Evolutionary conservation across 2,113 vertebrate species (phyloP).

Genomic region (Ochotona princeps): DNA sequence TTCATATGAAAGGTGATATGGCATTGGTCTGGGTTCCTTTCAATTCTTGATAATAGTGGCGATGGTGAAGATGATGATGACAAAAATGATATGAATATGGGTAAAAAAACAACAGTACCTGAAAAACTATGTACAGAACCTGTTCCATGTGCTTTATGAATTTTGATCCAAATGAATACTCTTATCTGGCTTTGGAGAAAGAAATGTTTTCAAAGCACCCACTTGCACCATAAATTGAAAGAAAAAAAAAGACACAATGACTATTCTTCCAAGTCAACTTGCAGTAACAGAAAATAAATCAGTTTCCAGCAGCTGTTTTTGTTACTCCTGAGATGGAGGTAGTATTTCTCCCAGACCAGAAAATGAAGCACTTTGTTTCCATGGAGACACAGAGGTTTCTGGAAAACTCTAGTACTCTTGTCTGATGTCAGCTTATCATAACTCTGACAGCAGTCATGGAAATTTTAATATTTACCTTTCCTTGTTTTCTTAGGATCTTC

Average conservation of each 20-base stretch:
- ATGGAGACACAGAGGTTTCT: slow-evolving; percentile 24
- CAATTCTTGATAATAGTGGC: not conserved
- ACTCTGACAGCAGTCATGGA: not conserved
- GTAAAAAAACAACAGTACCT: not conserved
- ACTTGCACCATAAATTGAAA: not conserved
- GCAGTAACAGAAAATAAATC: slow-evolving; percentile 38
- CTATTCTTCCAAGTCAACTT: slow-evolving; percentile 38
- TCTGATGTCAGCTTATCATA: slow-evolving; percentile 19
- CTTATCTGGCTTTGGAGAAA: slow-evolving; percentile 3
- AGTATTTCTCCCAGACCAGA: not conserved
- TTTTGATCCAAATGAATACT: not conserved
- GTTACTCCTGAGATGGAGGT: slow-evolving; percentile 9
- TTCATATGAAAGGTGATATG: not conserved
- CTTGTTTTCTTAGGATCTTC: not conserved
- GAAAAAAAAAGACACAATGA: not conserved
- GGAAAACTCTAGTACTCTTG: not conserved
- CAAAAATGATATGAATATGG: not conserved
- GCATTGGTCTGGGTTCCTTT: not conserved
- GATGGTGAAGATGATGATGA: not conserved
- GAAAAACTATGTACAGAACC: not conserved
- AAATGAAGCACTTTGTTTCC: slow-evolving; percentile 45
- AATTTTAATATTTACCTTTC: not conserved
- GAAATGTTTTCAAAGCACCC: not conserved
- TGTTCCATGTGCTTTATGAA: not conserved
- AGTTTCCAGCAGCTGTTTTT: slow-evolving; percentile 45